These are phyloP conservation scores for Malacosoma neustria DNA, from an alignment of 2,888 invertebrate genomes.

Conservation along the genomic window DNA sequence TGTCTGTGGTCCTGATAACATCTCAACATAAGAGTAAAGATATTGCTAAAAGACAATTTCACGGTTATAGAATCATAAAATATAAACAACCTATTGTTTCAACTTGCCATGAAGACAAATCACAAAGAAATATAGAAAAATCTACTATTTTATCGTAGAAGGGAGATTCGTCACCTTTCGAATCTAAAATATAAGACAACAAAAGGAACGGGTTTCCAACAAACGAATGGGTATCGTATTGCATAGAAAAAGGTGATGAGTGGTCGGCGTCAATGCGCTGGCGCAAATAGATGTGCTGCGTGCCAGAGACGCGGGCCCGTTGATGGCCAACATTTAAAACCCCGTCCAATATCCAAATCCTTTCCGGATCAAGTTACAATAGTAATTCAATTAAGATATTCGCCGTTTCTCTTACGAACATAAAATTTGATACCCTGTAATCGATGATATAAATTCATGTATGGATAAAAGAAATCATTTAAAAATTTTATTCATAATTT, in stretches of 20 bases:
- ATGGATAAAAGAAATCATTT: neutral
- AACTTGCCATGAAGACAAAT: constrained; percentile 48
- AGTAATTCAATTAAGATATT: constrained; percentile 39
- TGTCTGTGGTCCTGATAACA: constrained; percentile 51
- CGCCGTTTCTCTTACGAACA: constrained; percentile 4
- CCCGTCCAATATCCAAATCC: constrained; percentile 29
- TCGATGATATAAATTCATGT: neutral
- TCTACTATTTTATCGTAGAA: constrained; percentile 63
- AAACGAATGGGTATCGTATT: constrained; percentile 69
- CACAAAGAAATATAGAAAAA: constrained; percentile 66
- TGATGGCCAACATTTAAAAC: constrained; percentile 40
- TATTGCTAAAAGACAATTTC: constrained; percentile 67
- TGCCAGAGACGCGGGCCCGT: constrained; percentile 30
- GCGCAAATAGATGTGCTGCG: constrained; percentile 51
- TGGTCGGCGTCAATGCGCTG: constrained; percentile 42
- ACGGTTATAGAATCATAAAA: constrained; percentile 73
- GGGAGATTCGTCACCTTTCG: constrained; percentile 63
- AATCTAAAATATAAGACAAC: constrained; percentile 47
- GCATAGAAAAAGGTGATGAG: constrained; percentile 68
- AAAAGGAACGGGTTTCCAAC: constrained; percentile 61
- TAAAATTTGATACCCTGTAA: neutral
- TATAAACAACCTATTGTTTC: constrained; percentile 68
- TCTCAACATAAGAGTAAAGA: constrained; percentile 66
- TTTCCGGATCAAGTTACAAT: constrained; percentile 39
- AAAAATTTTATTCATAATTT: neutral